Evolutionary conservation across 2,888 invertebrate species (phyloP), one percentile per base, ranked within the genome.

Genomic region (Polyploca ridens): DNA sequence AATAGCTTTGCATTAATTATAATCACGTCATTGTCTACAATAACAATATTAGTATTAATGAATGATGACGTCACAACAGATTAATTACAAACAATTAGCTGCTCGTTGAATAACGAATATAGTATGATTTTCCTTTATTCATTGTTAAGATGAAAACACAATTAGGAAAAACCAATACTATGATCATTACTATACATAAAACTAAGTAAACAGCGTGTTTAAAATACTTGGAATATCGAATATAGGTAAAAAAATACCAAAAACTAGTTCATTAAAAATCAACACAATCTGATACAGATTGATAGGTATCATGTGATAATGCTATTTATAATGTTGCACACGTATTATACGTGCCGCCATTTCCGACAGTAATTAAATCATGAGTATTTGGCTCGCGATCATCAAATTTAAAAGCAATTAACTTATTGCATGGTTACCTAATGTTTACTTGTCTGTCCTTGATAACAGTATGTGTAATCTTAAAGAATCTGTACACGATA

Each of bases 1-100:
- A 58, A 63, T 71, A 70, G 73, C 67, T 58, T 63, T 76, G 76
- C 75, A 77, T 76, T 80, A 77, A 80, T 83, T 79, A 69, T 63
- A 63, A 72, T 85, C 83, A 86, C 86, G 85, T 84, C 81, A 82
- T 67, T 59, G 33, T 46, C 14, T 14, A 46, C 46, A 33, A 35
- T 49, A 64, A 69, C 65, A 66, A 63, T 64, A 65, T 41, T 13
- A 41, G 41, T 63, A 64, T n/a, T 59, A 59, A 33, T 58, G 16
- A 58, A 16, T 27, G 14, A 58, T 33, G 27, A 11, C 33, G 33
- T 58, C 16, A n/a, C 49, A 49, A 49, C n/a, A 49, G 49, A 49
- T 49, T 49, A 49, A 16, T 49, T 14, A 14, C 1, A 14, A 16
- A 46, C n/a, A n/a, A 5, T 6, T 5, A 3, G 14, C 16, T 49